Base-by-base conservation (phyloP, 23 tunicate genomes). In the Trididemnum clinides region DNA sequence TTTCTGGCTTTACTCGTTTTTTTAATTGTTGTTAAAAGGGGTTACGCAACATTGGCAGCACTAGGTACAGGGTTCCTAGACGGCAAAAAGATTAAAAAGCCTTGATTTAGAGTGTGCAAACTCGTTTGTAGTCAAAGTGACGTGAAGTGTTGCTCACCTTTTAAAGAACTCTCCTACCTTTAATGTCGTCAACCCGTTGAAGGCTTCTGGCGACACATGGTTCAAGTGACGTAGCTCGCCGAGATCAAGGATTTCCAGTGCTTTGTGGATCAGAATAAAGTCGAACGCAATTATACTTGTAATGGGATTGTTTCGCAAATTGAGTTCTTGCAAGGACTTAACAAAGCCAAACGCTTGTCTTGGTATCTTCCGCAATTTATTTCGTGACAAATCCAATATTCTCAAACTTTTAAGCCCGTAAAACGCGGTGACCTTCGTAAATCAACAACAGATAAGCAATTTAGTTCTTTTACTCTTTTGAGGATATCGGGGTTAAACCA, bases 291-390 rank as follows among this genome's bases (percentile, higher is more conserved):
- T 27, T 12, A 91, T 81, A 23, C 73, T 51, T 12, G 85, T 64
- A 72, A 91, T 91, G 1, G 96, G 96, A 57, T 91, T 91, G 34
- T 74, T 72, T 26, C 96, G 82, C 62, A 91, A 70, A 1, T 30
- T 57, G 28, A 91, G 69, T 0, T 69, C 50, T 82, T 64, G 31
- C 36, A 91, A 69, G 28, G 36, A 81, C 15, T 33, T 34, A 38
- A 91, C 44, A 27, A 33, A 31, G 15, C 34, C 74, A 22, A 86
- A 7, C 0, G 96, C 87, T 32, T 22, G 23, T 0, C 39, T 78
- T 0, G 96, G 96, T 7, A 86, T 37, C 39, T 63, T 80, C 39
- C 70, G 50, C 33, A 91, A 57, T 64, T 49, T 35, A 77, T 92
- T 92, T 18, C 51, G 82, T 2, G 91, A 82, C 36, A 92, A 34